A percentile compares a stretch with the other conserved stretches of the same genome.
Evolutionary conservation across 2,113 vertebrate genomes (phyloP).

Genomic region (Lota lota): DNA sequence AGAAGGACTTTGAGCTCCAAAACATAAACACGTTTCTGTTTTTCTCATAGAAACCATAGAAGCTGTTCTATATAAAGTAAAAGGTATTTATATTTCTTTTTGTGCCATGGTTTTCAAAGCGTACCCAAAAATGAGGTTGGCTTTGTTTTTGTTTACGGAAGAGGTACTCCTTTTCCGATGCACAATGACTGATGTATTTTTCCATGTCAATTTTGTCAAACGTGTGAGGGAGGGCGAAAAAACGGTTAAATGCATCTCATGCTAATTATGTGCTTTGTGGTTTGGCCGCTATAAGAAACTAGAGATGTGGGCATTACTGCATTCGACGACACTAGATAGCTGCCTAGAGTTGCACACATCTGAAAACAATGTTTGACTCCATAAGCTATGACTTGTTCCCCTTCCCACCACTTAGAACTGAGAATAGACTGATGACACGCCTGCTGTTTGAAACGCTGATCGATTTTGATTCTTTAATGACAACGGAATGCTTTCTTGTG

Average conservation of each 20-base stretch:
- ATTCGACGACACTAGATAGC: background rate
- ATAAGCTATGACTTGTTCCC: constrained; percentile 5
- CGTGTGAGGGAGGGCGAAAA: no score
- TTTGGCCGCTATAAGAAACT: background rate
- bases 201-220: background rate
- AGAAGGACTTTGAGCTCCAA: background rate
- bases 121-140: background rate
- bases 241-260: background rate
- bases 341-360: constrained; percentile 1
- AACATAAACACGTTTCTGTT: background rate
- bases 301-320: no score
- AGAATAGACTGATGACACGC: background rate
- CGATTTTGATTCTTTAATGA: constrained; percentile 24
- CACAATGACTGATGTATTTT: constrained; percentile 19
- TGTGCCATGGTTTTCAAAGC: constrained; percentile 11
- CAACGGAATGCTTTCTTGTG: constrained; percentile 49
- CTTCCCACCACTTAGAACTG: background rate
- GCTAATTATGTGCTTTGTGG: constrained; percentile 24
- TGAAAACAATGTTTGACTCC: constrained; percentile 6
- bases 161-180: constrained; percentile 24
- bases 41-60: constrained; percentile 1
- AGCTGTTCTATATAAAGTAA: constrained; percentile 20
- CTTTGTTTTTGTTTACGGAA: background rate
- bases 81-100: constrained; percentile 28
- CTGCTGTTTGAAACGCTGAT: constrained; percentile 4